Evolutionary conservation across 2,113 vertebrate species (phyloP).

Genomic region (Condylura cristata): DNA sequence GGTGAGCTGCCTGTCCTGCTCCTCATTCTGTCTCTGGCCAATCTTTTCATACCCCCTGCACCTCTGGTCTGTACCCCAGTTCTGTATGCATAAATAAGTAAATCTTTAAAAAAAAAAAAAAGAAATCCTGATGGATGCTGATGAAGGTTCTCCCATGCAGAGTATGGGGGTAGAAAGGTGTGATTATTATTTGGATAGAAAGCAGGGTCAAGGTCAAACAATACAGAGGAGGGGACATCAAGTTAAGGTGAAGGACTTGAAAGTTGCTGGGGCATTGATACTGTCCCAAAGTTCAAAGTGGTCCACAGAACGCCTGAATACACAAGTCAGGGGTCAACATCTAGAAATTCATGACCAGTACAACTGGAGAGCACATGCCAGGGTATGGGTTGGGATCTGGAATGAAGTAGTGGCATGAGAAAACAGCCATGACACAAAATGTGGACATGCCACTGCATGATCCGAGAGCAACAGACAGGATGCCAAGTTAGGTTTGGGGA

Average conservation of each 20-base stretch:
- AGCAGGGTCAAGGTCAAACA: constrained; percentile 58
- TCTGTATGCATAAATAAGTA: too few species aligned
- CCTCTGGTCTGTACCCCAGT: too few species aligned
- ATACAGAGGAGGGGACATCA: neutral
- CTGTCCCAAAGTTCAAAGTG: neutral
- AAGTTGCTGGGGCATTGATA: neutral
- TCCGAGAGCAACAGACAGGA: neutral
- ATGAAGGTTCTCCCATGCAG: neutral
- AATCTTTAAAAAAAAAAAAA: too few species aligned
- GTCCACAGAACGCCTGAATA: neutral
- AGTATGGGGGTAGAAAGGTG: neutral
- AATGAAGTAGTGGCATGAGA: neutral
- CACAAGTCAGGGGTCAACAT: neutral
- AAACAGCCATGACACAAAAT: neutral
- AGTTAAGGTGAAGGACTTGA: neutral
- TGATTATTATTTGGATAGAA: constrained; percentile 32
- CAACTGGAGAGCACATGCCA: neutral
- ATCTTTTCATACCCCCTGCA: too few species aligned
- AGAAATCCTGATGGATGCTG: constrained; percentile 54
- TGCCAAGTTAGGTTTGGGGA: neutral
- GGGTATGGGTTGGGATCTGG: neutral
- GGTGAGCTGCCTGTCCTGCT: too few species aligned
- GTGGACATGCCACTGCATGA: neutral
- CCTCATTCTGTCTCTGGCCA: too few species aligned
- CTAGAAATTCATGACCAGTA: neutral